Evolutionary conservation across 2,888 invertebrate genomes (phyloP).

Genomic region (Rhogogaster chlorosoma): DNA sequence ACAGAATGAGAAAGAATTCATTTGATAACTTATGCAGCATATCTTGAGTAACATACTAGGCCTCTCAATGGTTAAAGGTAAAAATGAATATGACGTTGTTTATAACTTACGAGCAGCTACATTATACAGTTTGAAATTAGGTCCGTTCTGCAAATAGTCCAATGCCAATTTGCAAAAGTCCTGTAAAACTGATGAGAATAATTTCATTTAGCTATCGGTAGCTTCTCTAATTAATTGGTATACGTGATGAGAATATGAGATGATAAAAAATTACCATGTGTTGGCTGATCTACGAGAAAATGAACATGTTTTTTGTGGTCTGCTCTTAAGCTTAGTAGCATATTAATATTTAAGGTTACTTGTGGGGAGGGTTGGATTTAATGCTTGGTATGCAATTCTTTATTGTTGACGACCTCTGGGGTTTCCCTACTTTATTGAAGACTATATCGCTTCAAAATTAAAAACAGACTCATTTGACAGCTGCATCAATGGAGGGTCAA

Average conservation of each 20-base stretch:
- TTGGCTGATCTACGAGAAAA: constrained; percentile 79
- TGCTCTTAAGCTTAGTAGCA: constrained; percentile 79
- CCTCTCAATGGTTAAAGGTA: not conserved
- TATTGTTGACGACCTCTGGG: not conserved
- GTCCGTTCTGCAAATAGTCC: constrained; percentile 85
- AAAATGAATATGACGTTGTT: not conserved
- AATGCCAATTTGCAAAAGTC: constrained; percentile 86
- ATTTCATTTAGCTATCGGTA: constrained; percentile 22
- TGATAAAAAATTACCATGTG: constrained; percentile 76
- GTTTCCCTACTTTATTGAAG: not conserved
- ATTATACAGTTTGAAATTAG: constrained; percentile 82
- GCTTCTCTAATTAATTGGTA: constrained; percentile 47
- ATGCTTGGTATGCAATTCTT: not conserved
- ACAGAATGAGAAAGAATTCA: too few species aligned
- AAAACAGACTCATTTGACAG: not conserved
- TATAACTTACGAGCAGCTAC: constrained; percentile 82
- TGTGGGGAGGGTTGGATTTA: not conserved
- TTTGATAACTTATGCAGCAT: not conserved
- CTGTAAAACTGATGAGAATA: constrained; percentile 80
- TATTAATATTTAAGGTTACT: constrained; percentile 57
- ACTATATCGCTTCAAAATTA: not conserved
- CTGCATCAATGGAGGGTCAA: not conserved
- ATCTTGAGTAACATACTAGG: not conserved
- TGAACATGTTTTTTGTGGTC: constrained; percentile 81
- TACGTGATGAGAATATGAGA: constrained; percentile 50